These are phyloP conservation scores for Anoncus sp. DNA, from an alignment of 2,888 invertebrate species.

Conservation along the genomic window DNA sequence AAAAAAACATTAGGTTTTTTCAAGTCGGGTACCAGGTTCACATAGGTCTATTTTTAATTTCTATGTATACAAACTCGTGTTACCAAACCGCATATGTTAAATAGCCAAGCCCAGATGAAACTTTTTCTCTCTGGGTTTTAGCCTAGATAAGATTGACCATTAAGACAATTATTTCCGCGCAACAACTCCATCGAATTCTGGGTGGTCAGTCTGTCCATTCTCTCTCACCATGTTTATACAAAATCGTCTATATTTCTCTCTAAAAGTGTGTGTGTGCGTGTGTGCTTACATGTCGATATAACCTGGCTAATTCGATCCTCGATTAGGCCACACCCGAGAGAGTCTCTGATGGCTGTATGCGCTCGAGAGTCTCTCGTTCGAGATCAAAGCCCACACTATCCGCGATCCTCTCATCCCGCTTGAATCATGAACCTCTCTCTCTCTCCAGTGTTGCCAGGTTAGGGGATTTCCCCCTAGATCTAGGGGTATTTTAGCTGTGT, in stretches of 20 bases:
- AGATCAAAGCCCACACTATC: conserved; percentile 53
- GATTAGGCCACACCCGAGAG: conserved; percentile 50
- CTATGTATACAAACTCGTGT: too few relatives aligned
- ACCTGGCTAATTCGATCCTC: conserved; percentile 52
- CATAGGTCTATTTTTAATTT: too few relatives aligned
- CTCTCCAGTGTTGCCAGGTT: too few relatives aligned
- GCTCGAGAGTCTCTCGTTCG: conserved; percentile 30
- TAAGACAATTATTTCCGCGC: background rate
- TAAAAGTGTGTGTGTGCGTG: conserved; percentile 20
- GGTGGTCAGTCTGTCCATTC: conserved; percentile 33
- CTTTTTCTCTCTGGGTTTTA: too few relatives aligned
- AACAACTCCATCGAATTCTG: conserved; percentile 28
- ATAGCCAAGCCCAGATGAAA: background rate
- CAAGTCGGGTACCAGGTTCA: too few relatives aligned
- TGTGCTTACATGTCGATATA: conserved; percentile 19
- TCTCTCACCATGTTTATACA: background rate
- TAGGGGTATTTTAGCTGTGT: too few relatives aligned
- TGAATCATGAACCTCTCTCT: conserved; percentile 18
- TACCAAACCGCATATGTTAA: conserved; percentile 7
- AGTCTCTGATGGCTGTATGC: conserved; percentile 22
- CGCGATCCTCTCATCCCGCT: conserved; percentile 21
- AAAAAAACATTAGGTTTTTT: too few relatives aligned
- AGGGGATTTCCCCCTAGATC: too few relatives aligned
- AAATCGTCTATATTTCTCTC: conserved; percentile 29
- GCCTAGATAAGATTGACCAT: background rate